Evolutionary conservation across 2,113 vertebrate genomes (phyloP).

Genomic region (Pongo abelii): DNA sequence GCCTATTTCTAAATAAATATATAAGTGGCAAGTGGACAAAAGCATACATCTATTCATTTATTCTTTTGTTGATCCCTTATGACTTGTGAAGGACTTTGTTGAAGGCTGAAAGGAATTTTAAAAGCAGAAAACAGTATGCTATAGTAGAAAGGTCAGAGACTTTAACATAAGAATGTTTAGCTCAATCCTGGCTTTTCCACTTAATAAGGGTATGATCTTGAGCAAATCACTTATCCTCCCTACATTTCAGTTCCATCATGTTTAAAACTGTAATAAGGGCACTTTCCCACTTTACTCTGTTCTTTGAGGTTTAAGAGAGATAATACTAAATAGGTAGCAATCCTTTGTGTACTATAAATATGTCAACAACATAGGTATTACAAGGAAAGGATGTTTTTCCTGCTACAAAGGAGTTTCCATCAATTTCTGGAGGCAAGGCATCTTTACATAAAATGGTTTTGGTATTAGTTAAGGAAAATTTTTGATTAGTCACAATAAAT

Average conservation of each 20-base stretch:
- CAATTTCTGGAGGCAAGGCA: background rate
- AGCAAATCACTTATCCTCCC: background rate
- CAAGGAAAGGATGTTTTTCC: background rate
- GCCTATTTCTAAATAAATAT: constrained; percentile 32
- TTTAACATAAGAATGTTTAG: background rate
- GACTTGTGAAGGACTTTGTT: background rate
- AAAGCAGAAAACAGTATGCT: background rate
- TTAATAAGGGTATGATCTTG: background rate
- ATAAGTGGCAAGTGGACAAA: background rate
- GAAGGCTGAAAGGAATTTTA: background rate
- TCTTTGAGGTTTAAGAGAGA: background rate
- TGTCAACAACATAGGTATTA: background rate
- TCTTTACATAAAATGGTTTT: background rate
- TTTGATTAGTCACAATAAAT: background rate
- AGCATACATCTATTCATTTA: background rate
- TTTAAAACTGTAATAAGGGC: background rate
- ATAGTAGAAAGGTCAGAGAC: background rate
- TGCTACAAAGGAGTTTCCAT: background rate
- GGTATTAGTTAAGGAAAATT: background rate
- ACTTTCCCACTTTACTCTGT: background rate
- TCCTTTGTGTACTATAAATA: background rate
- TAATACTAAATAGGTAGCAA: background rate
- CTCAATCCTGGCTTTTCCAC: background rate
- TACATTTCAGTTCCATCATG: background rate
- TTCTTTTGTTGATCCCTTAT: background rate